These are phyloP conservation scores for Brachionus calyciflorus DNA, from an alignment of 1,140 invertebrate genomes.

Conservation along the genomic window DNA sequence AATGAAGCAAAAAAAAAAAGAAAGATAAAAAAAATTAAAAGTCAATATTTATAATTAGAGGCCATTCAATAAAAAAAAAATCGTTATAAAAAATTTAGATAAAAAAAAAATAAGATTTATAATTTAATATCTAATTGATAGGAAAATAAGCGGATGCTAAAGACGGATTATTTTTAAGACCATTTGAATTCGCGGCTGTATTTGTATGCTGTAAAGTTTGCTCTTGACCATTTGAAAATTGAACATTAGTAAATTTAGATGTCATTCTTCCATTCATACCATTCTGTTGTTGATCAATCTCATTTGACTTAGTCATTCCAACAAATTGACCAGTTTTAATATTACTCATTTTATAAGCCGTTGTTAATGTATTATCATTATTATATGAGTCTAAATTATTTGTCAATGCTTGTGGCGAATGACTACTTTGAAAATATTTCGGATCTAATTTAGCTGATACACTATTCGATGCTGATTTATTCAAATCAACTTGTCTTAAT, in stretches of 20 bases:
- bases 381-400: neutral
- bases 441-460: slow-evolving; percentile 21
- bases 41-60: no score
- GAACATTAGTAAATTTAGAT: neutral
- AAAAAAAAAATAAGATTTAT: no score
- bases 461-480: neutral
- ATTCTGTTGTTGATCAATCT: neutral
- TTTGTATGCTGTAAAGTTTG: neutral
- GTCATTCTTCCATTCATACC: no score
- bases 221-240: no score
- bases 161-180: neutral
- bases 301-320: neutral
- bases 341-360: neutral
- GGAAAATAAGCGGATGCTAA: slow-evolving; percentile 42
- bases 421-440: slow-evolving; percentile 39
- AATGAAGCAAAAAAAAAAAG: no score
- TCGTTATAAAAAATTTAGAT: no score
- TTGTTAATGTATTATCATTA: no score
- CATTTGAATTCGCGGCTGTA: neutral
- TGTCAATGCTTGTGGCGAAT: slow-evolving; percentile 15
- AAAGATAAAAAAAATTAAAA: no score
- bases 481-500: neutral
- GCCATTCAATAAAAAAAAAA: no score
- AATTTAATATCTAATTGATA: neutral
- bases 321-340: neutral